Evolutionary conservation across 2,888 invertebrate genomes (phyloP).

Genomic region (Hipparchia sbordonii): DNA sequence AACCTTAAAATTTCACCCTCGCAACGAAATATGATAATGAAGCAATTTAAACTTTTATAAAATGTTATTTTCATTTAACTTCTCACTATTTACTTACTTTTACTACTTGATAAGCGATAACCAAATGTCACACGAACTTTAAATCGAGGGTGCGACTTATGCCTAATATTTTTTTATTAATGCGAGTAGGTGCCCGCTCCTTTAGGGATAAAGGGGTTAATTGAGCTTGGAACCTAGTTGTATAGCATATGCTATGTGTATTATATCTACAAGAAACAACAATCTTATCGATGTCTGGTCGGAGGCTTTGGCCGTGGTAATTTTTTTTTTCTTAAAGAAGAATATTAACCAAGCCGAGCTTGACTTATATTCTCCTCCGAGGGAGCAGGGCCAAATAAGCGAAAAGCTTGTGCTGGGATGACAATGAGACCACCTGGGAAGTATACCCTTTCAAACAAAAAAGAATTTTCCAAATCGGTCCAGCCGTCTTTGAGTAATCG

Average conservation of each 20-base stretch:
- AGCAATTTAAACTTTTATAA: neutral
- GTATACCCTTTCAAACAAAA: no score
- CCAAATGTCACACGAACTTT: constrained; percentile 28
- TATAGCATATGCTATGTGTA: neutral
- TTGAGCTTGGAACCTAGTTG: neutral
- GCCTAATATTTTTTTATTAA: neutral
- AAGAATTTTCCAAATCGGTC: no score
- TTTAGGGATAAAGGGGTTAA: neutral
- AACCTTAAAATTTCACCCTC: neutral
- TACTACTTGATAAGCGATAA: constrained; percentile 20
- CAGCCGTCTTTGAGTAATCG: no score
- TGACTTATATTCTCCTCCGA: no score
- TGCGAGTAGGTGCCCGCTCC: neutral
- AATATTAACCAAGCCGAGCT: no score
- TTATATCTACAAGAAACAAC: no score
- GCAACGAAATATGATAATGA: neutral
- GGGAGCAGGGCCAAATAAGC: no score
- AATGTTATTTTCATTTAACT: neutral
- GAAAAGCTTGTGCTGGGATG: no score
- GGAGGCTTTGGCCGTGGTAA: no score
- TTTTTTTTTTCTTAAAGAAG: no score
- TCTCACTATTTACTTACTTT: constrained; percentile 7
- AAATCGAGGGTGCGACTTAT: constrained; percentile 14
- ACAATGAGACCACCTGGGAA: no score
- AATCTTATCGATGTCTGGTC: no score